Evolutionary conservation across 2,888 invertebrate species (phyloP).

Genomic region (Drosophila birchii): DNA sequence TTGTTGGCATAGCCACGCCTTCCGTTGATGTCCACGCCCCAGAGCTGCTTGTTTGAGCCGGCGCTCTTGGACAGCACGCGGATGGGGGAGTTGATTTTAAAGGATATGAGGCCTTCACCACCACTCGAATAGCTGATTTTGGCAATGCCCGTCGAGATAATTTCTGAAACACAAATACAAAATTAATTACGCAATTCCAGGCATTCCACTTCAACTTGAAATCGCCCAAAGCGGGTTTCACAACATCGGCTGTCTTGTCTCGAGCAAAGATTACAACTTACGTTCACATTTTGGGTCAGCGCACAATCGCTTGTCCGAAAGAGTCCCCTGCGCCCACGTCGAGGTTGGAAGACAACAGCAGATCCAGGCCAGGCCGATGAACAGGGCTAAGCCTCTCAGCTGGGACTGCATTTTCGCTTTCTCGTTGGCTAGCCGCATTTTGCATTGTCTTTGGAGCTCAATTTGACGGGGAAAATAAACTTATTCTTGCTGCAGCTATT

Average conservation of each 20-base stretch:
- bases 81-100: constrained; percentile 86
- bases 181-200: constrained; percentile 16
- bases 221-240: constrained; percentile 11
- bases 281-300: constrained; percentile 89
- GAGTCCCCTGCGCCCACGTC: constrained; percentile 64
- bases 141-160: constrained; percentile 87
- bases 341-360: constrained; percentile 62
- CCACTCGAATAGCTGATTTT: constrained; percentile 86
- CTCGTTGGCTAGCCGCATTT: constrained; percentile 67
- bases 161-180: constrained; percentile 53
- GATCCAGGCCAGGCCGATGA: constrained; percentile 27
- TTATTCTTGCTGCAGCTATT: constrained; percentile 13
- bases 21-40: constrained; percentile 90
- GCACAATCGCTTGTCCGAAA: constrained; percentile 90
- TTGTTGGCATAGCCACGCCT: constrained; percentile 89
- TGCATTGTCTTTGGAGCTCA: constrained; percentile 64
- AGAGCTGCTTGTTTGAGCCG: constrained; percentile 86
- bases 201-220: not conserved
- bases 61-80: constrained; percentile 90
- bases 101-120: constrained; percentile 87
- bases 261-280: constrained; percentile 81
- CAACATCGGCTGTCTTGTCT: constrained; percentile 6
- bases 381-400: constrained; percentile 49
- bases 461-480: constrained; percentile 11
- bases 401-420: constrained; percentile 52